Percentiles rank a stretch among this genome's conserved stretches.
These are phyloP conservation scores for Craseonycteris thonglongyai DNA, from an alignment of 2,113 vertebrate species.

Conservation along the genomic window DNA sequence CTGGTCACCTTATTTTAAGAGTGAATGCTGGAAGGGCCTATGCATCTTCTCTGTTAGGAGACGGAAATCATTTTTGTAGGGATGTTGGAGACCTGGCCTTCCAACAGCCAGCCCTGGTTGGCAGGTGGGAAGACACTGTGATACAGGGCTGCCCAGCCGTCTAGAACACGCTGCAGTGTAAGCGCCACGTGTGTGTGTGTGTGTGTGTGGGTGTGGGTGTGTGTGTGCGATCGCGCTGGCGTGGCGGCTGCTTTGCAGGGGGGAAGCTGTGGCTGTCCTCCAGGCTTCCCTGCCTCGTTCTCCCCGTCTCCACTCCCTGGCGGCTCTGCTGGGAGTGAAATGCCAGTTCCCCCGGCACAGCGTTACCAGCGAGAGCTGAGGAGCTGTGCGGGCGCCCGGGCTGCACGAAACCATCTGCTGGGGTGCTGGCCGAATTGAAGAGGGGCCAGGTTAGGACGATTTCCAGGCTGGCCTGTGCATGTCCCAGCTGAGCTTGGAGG, in stretches of 20 bases:
- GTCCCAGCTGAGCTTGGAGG: neutral
- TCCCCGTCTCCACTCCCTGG: neutral
- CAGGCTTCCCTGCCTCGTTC: neutral
- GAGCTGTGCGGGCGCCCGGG: too few relatives aligned
- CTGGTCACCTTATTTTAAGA: too few relatives aligned
- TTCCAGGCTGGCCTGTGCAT: neutral
- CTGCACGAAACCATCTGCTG: fast-evolving
- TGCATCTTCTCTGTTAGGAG: neutral
- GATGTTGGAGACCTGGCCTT: neutral
- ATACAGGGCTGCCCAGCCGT: neutral
- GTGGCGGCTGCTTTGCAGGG: neutral
- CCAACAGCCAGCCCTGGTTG: neutral
- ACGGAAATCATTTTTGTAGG: neutral
- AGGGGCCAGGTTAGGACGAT: neutral
- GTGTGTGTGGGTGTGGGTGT: too few relatives aligned
- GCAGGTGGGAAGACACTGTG: neutral
- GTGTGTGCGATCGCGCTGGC: neutral
- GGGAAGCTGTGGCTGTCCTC: too few relatives aligned
- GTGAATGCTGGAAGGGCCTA: neutral
- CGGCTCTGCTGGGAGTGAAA: neutral
- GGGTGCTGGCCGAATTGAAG: neutral
- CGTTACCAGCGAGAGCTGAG: neutral
- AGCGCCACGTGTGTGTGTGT: neutral
- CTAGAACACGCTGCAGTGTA: fast-evolving
- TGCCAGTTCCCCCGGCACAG: fast-evolving